These are phyloP conservation scores for Sebastes schlegelii DNA, from an alignment of 2,113 vertebrate species.

Conservation along the genomic window DNA sequence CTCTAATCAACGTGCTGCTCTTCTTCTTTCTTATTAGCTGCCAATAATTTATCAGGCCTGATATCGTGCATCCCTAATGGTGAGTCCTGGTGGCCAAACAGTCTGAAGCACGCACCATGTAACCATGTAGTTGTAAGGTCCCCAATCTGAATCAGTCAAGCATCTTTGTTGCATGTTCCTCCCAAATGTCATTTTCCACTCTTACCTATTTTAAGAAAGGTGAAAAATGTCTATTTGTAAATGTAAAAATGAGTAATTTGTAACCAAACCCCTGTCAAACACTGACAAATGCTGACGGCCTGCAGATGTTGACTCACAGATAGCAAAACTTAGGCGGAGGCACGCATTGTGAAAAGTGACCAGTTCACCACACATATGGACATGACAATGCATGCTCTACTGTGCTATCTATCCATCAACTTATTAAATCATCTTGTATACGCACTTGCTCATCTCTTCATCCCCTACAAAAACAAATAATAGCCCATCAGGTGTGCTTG, in stretches of 20 bases:
- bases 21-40: too few relatives aligned
- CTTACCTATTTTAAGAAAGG: background rate
- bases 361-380: slow-evolving; percentile 2
- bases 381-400: slow-evolving; percentile 12
- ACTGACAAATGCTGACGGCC: background rate
- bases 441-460: slow-evolving; percentile 17
- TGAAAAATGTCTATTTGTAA: background rate
- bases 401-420: background rate
- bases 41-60: too few relatives aligned
- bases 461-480: slow-evolving; percentile 36
- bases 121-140: background rate
- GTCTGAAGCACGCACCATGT: background rate
- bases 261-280: background rate
- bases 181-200: background rate
- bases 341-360: background rate
- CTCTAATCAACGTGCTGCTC: too few relatives aligned
- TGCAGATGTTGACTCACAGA: background rate
- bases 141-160: background rate
- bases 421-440: slow-evolving; percentile 16
- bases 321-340: background rate
- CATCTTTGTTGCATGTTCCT: background rate
- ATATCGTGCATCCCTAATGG: too few relatives aligned
- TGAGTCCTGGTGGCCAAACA: background rate
- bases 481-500: slow-evolving; percentile 16
- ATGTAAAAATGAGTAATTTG: background rate